phyloP scores from a whole-genome alignment of 2,888 invertebrate species.

The Chaetogeoica ovagalla region DNA sequence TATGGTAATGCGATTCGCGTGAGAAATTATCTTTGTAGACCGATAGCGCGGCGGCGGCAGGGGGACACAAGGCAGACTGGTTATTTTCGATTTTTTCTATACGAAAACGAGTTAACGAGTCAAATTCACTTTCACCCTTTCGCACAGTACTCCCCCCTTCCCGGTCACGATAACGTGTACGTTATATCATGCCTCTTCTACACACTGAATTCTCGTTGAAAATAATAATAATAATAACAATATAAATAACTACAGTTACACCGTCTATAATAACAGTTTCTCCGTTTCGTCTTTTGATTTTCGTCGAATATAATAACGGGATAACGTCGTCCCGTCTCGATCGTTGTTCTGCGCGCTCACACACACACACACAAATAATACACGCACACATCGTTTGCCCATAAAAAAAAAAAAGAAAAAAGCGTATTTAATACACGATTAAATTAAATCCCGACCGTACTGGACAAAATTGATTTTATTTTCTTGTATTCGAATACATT shows the following conservation, averaged over 20 bases:
- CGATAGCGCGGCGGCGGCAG: background rate
- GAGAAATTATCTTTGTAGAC: slow-evolving; percentile 41
- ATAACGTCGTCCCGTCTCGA: background rate
- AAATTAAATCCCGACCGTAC: background rate
- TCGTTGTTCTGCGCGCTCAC: background rate
- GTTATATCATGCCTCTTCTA: background rate
- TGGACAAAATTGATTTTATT: slow-evolving; percentile 32
- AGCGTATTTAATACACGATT: background rate
- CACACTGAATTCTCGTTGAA: slow-evolving; percentile 25
- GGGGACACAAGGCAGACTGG: slow-evolving; percentile 43
- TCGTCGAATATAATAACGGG: slow-evolving; percentile 14
- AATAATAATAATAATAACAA: slow-evolving; percentile 10
- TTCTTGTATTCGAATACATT: no score
- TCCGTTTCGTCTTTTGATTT: slow-evolving; percentile 21
- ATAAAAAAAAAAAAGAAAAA: no score
- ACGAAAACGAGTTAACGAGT: slow-evolving; percentile 45
- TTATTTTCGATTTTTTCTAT: slow-evolving; percentile 41
- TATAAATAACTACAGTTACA: background rate
- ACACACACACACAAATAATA: background rate
- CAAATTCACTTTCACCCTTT: slow-evolving; percentile 51
- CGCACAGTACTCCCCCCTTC: background rate
- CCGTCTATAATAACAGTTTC: slow-evolving; percentile 9
- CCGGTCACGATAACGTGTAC: no score
- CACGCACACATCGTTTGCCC: no score
- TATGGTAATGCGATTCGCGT: slow-evolving; percentile 45